These are phyloP conservation scores for Melieria omissa DNA, from an alignment of 2,888 invertebrate species.

Conservation along the genomic window DNA sequence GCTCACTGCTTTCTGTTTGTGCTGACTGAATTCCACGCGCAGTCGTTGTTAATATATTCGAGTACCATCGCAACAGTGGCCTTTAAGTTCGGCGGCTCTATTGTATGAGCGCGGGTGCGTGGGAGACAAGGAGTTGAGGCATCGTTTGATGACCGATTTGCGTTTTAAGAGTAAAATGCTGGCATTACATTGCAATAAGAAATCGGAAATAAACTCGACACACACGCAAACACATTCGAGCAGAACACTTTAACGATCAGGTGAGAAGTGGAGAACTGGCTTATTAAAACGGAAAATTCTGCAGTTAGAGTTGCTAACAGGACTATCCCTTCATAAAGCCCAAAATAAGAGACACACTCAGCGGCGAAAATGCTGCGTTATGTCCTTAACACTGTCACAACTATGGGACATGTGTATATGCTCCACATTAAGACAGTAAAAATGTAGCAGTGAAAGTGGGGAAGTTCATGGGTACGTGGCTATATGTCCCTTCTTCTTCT, in stretches of 20 bases:
- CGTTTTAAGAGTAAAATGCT: background rate
- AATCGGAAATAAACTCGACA: background rate
- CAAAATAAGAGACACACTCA: too few relatives aligned
- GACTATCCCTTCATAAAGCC: too few relatives aligned
- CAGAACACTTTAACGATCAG: constrained; percentile 28
- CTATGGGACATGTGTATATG: too few relatives aligned
- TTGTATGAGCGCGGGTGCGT: background rate
- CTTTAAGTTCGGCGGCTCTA: background rate
- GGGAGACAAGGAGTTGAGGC: background rate
- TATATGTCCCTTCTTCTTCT: too few relatives aligned
- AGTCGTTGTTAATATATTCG: constrained; percentile 12
- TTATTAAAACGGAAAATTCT: too few relatives aligned
- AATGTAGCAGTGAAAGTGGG: too few relatives aligned
- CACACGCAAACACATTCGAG: constrained; percentile 39
- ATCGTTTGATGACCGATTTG: constrained; percentile 4
- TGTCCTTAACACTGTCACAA: too few relatives aligned
- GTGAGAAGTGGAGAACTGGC: too few relatives aligned
- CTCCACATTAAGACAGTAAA: too few relatives aligned
- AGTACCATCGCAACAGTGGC: background rate
- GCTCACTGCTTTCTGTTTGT: background rate
- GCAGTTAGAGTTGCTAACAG: too few relatives aligned
- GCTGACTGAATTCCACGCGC: background rate
- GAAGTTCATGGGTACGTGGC: too few relatives aligned
- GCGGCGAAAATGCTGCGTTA: too few relatives aligned
- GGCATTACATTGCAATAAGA: background rate